A percentile compares a stretch with the other conserved stretches of the same genome.
Evolutionary conservation across 1,140 invertebrate genomes (phyloP).

Genomic region (Tetramorium parvispinum): DNA sequence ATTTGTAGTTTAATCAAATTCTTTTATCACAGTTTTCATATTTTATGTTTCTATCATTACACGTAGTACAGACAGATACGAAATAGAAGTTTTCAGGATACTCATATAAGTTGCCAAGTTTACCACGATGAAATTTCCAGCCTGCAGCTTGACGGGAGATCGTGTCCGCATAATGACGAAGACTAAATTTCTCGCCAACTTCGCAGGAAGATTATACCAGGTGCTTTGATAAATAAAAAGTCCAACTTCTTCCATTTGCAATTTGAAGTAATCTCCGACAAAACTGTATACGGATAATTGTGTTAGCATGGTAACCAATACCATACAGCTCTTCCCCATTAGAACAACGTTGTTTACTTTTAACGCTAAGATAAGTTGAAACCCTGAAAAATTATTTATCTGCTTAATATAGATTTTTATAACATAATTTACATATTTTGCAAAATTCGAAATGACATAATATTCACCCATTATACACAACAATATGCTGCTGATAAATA

Average conservation of each 20-base stretch:
- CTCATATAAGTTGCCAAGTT: constrained; percentile 65
- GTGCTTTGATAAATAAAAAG: constrained; percentile 17
- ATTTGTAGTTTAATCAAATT: not conserved
- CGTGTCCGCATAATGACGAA: constrained; percentile 49
- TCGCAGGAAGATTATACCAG: constrained; percentile 55
- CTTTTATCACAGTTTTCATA: not conserved
- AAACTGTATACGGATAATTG: constrained; percentile 60
- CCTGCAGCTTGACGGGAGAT: constrained; percentile 28
- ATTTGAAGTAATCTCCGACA: constrained; percentile 60
- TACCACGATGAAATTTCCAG: constrained; percentile 48
- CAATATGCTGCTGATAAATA: constrained; percentile 56
- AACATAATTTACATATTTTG: not conserved
- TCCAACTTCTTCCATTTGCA: constrained; percentile 59
- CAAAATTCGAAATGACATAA: not conserved
- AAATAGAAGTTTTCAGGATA: constrained; percentile 66
- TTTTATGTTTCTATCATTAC: constrained; percentile 60
- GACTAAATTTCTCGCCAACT: constrained; percentile 24
- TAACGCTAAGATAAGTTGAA: constrained; percentile 65
- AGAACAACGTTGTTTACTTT: not conserved
- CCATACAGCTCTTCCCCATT: constrained; percentile 12
- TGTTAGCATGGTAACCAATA: not conserved
- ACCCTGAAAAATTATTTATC: constrained; percentile 50
- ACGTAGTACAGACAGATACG: constrained; percentile 64
- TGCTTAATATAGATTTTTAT: not conserved
- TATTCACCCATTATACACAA: constrained; percentile 59